Conservation (phyloP, 2,888 invertebrate genomes). For the Lysandra bellargus region DNA sequence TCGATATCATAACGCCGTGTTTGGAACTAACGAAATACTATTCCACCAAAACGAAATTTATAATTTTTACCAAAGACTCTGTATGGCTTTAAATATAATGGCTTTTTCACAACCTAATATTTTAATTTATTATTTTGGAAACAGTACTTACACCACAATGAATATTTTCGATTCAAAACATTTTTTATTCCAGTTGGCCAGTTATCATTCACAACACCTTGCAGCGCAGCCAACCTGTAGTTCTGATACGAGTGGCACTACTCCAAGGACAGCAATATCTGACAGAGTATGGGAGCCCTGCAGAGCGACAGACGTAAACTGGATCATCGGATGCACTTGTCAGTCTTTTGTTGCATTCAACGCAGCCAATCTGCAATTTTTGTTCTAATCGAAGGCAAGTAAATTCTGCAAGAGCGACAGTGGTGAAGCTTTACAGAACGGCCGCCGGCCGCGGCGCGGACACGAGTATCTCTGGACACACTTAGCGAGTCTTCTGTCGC, state of each 20-base stretch:
- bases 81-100: not conserved
- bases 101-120: not conserved
- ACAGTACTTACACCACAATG: not conserved
- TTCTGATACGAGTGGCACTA: too few relatives aligned
- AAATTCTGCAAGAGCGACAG: slow-evolving; percentile 87
- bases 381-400: slow-evolving; percentile 64
- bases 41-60: not conserved
- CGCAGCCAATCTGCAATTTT: not conserved
- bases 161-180: not conserved
- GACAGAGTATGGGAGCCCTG: too few relatives aligned
- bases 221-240: too few relatives aligned
- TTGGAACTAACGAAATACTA: not conserved
- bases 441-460: slow-evolving; percentile 83
- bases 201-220: too few relatives aligned
- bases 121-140: not conserved
- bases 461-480: slow-evolving; percentile 89
- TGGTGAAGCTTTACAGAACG: slow-evolving; percentile 87
- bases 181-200: not conserved
- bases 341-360: too few relatives aligned
- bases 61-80: not conserved
- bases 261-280: too few relatives aligned
- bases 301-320: not conserved
- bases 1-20: too few relatives aligned
- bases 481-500: slow-evolving; percentile 88
- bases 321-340: not conserved